Conservation (phyloP, 1,140 invertebrate species). For the Protaetia brevitarsis region DNA sequence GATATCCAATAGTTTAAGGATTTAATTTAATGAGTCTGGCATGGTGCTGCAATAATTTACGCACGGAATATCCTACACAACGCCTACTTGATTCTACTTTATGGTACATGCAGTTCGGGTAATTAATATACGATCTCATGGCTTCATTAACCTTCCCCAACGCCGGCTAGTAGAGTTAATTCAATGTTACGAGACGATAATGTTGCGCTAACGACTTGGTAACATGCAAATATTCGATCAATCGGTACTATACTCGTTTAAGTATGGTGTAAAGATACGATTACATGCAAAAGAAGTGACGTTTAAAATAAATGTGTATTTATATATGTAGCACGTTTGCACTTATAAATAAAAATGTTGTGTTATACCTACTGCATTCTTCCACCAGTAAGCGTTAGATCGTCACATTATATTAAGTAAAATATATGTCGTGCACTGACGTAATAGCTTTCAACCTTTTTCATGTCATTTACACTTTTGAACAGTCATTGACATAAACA, state of each 20-base stretch:
- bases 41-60: neutral
- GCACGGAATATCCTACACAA: constrained; percentile 9
- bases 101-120: constrained; percentile 18
- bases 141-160: constrained; percentile 19
- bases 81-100: constrained; percentile 23
- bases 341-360: too few relatives aligned
- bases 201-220: constrained; percentile 14
- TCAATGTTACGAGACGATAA: constrained; percentile 24
- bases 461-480: too few relatives aligned
- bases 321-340: too few relatives aligned
- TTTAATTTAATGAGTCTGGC: constrained; percentile 10
- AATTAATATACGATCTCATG: constrained; percentile 26
- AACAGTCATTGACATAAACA: too few relatives aligned
- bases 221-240: constrained; percentile 22
- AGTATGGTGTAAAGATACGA: neutral
- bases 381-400: too few relatives aligned
- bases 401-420: too few relatives aligned
- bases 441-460: too few relatives aligned
- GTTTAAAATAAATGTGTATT: too few relatives aligned
- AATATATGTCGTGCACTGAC: too few relatives aligned
- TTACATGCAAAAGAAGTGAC: too few relatives aligned
- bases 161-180: constrained; percentile 19
- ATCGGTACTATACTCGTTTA: neutral
- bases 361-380: too few relatives aligned
- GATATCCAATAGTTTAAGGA: neutral